phyloP scores from a whole-genome alignment of 2,113 vertebrate genomes.

The Elgaria multicarinata region DNA sequence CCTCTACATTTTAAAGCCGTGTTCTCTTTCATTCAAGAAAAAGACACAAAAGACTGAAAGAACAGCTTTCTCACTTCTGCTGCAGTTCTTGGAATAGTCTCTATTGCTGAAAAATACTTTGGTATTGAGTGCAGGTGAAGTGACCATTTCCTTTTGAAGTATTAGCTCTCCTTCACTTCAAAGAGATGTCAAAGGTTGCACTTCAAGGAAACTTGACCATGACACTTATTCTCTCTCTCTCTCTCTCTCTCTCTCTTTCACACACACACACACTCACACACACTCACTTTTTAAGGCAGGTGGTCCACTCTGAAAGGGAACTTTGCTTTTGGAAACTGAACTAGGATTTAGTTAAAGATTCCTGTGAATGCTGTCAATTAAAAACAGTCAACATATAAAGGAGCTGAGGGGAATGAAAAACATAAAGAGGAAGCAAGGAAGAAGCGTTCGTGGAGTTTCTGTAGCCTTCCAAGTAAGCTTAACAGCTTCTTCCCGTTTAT shows the following conservation, averaged over 20 bases:
- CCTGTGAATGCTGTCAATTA: not conserved
- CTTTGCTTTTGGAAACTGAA: not conserved
- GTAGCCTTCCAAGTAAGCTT: not conserved
- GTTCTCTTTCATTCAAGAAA: slow-evolving; percentile 9
- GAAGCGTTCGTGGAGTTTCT: not conserved
- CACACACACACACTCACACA: not conserved
- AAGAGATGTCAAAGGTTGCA: slow-evolving; percentile 32
- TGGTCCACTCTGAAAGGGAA: not conserved
- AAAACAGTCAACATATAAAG: slow-evolving; percentile 11
- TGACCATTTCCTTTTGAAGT: slow-evolving; percentile 12
- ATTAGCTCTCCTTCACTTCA: slow-evolving; percentile 21
- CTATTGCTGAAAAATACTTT: slow-evolving; percentile 12
- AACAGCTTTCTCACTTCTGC: not conserved
- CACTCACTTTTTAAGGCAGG: not conserved
- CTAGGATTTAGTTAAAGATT: not conserved
- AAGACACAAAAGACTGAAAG: slow-evolving; percentile 1
- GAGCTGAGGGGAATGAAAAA: not conserved
- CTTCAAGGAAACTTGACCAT: slow-evolving; percentile 14
- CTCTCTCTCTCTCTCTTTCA: no score
- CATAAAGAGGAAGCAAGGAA: not conserved
- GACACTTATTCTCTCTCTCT: not conserved
- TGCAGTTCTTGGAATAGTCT: not conserved
- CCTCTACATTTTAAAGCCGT: not conserved
- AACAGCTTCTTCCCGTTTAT: not conserved
- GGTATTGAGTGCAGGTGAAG: slow-evolving; percentile 21